Conservation (phyloP, 2,888 invertebrate species). For the Geotrupes spiniger region DNA sequence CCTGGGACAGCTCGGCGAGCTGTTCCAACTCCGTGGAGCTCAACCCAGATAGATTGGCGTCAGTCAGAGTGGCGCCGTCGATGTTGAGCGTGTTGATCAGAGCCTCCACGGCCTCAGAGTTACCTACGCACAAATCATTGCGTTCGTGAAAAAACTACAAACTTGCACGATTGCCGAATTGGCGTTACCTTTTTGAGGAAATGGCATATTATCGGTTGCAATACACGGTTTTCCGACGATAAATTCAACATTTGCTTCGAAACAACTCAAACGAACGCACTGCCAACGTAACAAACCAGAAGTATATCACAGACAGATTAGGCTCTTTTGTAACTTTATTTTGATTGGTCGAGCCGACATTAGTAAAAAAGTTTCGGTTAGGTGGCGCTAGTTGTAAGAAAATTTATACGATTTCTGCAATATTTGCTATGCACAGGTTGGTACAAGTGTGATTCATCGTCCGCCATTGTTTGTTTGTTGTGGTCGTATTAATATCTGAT, state of each 20-base stretch:
- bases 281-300: constrained; percentile 36
- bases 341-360: no score
- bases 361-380: no score
- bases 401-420: no score
- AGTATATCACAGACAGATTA: no score
- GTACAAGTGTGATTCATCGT: no score
- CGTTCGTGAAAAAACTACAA: not conserved
- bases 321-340: no score
- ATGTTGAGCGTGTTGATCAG: constrained; percentile 38
- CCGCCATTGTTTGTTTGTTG: no score
- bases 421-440: no score
- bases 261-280: constrained; percentile 35
- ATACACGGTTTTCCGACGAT: constrained; percentile 27
- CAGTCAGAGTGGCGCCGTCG: no score
- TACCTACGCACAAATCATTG: constrained; percentile 29
- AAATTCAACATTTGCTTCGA: constrained; percentile 39
- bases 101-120: constrained; percentile 35
- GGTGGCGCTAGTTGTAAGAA: no score
- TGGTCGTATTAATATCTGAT: no score
- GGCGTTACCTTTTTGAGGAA: constrained; percentile 36
- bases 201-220: constrained; percentile 33
- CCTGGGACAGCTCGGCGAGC: constrained; percentile 42
- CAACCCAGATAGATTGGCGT: constrained; percentile 36
- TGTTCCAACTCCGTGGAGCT: constrained; percentile 40
- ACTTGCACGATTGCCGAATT: no score